Evolutionary conservation across 2,113 vertebrate species (phyloP), one percentile per base, ranked within the genome.

Genomic region (Felis chaus): DNA sequence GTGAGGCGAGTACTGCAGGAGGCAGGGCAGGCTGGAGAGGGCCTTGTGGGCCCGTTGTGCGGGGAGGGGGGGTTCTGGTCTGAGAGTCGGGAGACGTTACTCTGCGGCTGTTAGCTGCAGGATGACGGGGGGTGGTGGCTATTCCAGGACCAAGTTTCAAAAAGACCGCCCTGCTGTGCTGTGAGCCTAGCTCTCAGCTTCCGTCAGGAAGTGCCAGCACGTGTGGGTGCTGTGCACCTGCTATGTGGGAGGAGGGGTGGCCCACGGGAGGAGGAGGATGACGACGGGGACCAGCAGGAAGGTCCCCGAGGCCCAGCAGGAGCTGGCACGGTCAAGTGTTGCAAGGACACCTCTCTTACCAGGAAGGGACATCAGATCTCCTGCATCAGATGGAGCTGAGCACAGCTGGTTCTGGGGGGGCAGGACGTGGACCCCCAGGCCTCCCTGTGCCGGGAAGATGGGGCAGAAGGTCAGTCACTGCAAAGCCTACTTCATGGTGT

Each of bases 271-370:
- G 25, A 14, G 3, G 4, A 48, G 68, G 15, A 29, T 19, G 33
- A 66, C 19, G 21, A 53, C 53, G 45, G 33, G 19, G 12, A 12
- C 11, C 1, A 23, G 11, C 36, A 85, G 65, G 48, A 31, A 5
- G 36, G 33, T 19, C 25, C 68, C 13, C 0, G 2, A 25, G 15
- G 36, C 41, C 81, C 1, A 0, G 27, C 27, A 19, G 85, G 50
- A 39, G 15, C 36, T 68, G 74, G 57, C 1, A 0, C 5, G 39
- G 4, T 8, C 5, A 3, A 8, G 65, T 0, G 0, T 45, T 1
- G 1, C 66, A 41, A 16, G 39, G 41, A 10, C 0, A 1, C 6
- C 3, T 45, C 21, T 66, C 79, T 55, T 2, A 23, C 41, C 78
- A 1, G 78, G 27, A 69, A 13, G 0, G 48, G 39, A 1, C 7